These are phyloP conservation scores for Platycheirus rosarum DNA, from an alignment of 2,888 invertebrate genomes.

Conservation along the genomic window DNA sequence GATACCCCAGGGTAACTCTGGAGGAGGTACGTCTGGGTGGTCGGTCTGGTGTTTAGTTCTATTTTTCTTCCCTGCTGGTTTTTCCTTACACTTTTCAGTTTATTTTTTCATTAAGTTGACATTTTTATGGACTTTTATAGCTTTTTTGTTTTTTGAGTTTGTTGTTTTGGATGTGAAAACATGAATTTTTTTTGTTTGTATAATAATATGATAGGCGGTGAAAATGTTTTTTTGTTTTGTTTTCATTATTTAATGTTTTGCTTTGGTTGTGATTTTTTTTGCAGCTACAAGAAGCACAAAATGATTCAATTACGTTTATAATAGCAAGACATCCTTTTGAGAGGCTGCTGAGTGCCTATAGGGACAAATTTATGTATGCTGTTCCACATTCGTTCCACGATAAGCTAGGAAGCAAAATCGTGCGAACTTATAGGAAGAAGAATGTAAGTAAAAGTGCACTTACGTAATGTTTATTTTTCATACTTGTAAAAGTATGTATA, in stretches of 20 bases:
- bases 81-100: slow-evolving; percentile 21
- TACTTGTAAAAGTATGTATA: too few species aligned
- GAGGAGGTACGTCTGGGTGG: slow-evolving; percentile 85
- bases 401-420: slow-evolving; percentile 90
- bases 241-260: slow-evolving; percentile 21
- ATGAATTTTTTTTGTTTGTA: background rate
- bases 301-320: slow-evolving; percentile 90
- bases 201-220: background rate
- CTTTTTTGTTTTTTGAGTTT: slow-evolving; percentile 5
- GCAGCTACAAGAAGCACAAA: slow-evolving; percentile 88
- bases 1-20: slow-evolving; percentile 89
- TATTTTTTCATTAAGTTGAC: slow-evolving; percentile 34
- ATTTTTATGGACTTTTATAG: slow-evolving; percentile 46
- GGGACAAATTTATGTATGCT: slow-evolving; percentile 92
- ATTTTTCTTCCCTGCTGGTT: background rate
- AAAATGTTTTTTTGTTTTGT: slow-evolving; percentile 14
- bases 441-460: slow-evolving; percentile 79
- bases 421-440: slow-evolving; percentile 87
- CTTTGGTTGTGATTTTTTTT: too few species aligned
- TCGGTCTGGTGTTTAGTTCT: slow-evolving; percentile 9
- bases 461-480: too few species aligned
- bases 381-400: slow-evolving; percentile 92
- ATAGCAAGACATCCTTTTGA: slow-evolving; percentile 93
- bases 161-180: background rate
- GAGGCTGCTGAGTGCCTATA: slow-evolving; percentile 90